A percentile compares a stretch with the other conserved stretches of the same genome.
phyloP scores from a whole-genome alignment of 30 jellyfish, hydroid and myxozoan genomes.

The Aurelia sp. region DNA sequence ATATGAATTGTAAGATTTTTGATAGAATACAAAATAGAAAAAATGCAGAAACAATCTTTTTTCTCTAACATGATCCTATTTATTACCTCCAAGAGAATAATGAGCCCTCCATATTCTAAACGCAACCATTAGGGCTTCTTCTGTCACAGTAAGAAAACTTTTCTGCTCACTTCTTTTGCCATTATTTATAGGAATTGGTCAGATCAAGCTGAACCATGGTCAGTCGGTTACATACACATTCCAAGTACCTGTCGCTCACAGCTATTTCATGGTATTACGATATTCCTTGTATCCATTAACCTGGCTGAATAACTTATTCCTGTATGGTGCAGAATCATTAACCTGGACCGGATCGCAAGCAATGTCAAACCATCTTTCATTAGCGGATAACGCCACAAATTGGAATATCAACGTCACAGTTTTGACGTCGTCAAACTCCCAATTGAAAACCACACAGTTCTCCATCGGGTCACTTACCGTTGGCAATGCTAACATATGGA shows the following conservation, averaged over 20 bases:
- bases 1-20: no score
- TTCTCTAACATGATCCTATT: no score
- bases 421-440: constrained; percentile 13
- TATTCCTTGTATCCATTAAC: constrained; percentile 83
- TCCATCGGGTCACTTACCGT: constrained; percentile 59
- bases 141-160: no score
- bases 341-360: constrained; percentile 83
- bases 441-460: constrained; percentile 10
- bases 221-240: constrained; percentile 58
- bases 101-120: no score
- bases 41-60: no score
- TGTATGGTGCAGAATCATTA: constrained; percentile 77
- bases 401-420: constrained; percentile 66
- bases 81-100: no score
- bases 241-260: constrained; percentile 78
- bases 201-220: constrained; percentile 34
- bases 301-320: constrained; percentile 77
- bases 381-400: constrained; percentile 71
- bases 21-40: no score
- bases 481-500: constrained; percentile 78
- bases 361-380: constrained; percentile 26
- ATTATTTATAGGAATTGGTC: constrained; percentile 47
- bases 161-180: no score
- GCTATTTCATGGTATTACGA: constrained; percentile 74
- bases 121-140: no score